phyloP scores from a whole-genome alignment of 92 coral and sea anemone species.

The Palythoa grandis region DNA sequence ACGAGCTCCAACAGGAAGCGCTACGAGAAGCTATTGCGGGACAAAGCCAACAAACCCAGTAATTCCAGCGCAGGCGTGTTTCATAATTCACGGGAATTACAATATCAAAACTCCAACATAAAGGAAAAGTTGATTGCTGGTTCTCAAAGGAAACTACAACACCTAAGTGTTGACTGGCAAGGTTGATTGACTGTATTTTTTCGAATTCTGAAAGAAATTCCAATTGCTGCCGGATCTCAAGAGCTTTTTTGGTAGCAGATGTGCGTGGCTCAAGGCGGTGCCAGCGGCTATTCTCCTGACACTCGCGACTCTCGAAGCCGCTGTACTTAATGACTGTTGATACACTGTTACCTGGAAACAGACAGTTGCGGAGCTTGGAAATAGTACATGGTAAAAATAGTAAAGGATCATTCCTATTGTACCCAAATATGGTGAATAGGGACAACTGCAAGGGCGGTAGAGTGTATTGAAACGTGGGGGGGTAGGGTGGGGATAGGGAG shows the following conservation, averaged over 20 bases:
- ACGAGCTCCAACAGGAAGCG: constrained; percentile 87
- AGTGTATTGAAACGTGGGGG: not conserved
- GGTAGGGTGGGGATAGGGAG: not conserved
- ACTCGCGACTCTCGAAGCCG: not conserved
- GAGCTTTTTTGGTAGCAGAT: not conserved
- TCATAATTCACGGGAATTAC: not conserved
- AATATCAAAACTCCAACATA: not conserved
- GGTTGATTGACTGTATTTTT: not conserved
- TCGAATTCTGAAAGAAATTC: constrained; percentile 5
- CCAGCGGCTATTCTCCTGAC: not conserved
- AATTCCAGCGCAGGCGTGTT: not conserved
- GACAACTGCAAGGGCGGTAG: not conserved
- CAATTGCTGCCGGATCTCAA: not conserved
- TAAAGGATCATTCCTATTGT: not conserved
- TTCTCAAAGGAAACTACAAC: not conserved
- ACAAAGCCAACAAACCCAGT: constrained; percentile 11
- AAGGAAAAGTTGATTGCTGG: not conserved
- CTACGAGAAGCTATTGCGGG: constrained; percentile 69
- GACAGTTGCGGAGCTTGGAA: not conserved
- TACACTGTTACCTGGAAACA: not conserved
- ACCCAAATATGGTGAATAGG: not conserved
- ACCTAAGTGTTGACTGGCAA: not conserved
- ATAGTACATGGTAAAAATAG: not conserved
- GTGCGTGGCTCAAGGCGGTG: not conserved
- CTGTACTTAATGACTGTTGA: not conserved